Conservation (phyloP, 2,797 vertebrate species). For the Prunella strophiata region DNA sequence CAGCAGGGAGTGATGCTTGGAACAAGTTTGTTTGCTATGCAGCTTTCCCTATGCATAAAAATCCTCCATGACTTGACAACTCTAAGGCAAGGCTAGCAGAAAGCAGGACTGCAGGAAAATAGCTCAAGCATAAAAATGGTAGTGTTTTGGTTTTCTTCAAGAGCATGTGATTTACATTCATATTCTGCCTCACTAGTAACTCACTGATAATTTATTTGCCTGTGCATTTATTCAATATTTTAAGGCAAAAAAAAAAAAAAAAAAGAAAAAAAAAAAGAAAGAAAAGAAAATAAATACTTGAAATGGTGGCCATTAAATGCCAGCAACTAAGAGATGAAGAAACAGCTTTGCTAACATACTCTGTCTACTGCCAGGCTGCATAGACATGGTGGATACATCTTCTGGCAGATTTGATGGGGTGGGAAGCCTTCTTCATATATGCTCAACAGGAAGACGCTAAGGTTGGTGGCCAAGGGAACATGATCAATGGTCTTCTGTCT, state of each 20-base stretch:
- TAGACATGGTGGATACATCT: neutral
- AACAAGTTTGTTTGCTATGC: neutral
- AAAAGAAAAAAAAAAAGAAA: neutral
- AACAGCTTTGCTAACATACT: neutral
- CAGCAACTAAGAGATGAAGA: neutral
- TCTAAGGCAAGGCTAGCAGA: neutral
- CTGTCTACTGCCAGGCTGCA: neutral
- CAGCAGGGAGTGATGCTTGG: fast-evolving
- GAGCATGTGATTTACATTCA: neutral
- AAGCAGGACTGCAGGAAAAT: neutral
- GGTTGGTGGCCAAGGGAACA: neutral
- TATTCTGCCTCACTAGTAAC: neutral
- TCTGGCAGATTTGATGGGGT: neutral
- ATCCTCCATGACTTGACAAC: neutral
- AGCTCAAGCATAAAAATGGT: neutral
- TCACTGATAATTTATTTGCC: neutral
- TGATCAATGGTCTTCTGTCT: fast-evolving
- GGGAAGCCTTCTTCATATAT: neutral
- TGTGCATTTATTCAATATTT: neutral
- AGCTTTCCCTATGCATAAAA: neutral
- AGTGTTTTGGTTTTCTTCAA: neutral
- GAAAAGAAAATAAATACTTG: neutral
- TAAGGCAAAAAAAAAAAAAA: neutral
- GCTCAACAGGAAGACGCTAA: neutral
- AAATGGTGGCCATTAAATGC: neutral